Evolutionary conservation across 2,113 vertebrate genomes (phyloP).

Genomic region (Cryptomyrus ogoouensis): DNA sequence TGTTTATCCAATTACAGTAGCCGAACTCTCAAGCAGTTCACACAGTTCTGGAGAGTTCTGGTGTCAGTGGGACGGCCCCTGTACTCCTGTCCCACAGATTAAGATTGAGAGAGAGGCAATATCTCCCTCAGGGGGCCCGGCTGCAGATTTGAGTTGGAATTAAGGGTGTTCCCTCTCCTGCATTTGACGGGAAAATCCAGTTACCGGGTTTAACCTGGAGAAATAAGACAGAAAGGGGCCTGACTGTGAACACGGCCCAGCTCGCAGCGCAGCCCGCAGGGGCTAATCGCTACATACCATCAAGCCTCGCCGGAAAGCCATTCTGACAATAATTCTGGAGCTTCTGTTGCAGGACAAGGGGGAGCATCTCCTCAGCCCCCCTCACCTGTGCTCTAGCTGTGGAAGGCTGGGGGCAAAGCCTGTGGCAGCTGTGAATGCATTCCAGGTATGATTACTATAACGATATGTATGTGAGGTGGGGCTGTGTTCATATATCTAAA

Average conservation of each 20-base stretch:
- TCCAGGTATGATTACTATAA: neutral
- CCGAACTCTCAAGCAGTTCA: neutral
- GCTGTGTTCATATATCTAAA: neutral
- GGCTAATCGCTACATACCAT: slow-evolving; percentile 46
- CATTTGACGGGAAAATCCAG: neutral
- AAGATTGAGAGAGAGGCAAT: neutral
- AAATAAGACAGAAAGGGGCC: neutral
- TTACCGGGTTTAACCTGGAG: neutral
- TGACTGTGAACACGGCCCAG: slow-evolving; percentile 4
- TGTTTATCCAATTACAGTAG: too few species aligned
- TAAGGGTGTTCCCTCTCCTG: neutral
- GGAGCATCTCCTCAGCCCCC: neutral
- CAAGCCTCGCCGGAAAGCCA: neutral
- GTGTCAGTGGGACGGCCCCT: neutral
- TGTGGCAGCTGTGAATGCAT: neutral
- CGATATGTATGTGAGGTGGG: neutral
- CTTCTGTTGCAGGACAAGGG: neutral
- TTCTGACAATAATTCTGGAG: neutral
- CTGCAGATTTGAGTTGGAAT: neutral
- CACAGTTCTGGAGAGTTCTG: neutral
- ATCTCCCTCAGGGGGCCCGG: neutral
- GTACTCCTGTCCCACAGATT: neutral
- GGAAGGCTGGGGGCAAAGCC: neutral
- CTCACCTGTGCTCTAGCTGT: neutral
- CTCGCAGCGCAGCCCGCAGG: slow-evolving; percentile 38